These are phyloP conservation scores for Drosophila santomea DNA, from an alignment of 1,140 invertebrate genomes.

Conservation along the genomic window DNA sequence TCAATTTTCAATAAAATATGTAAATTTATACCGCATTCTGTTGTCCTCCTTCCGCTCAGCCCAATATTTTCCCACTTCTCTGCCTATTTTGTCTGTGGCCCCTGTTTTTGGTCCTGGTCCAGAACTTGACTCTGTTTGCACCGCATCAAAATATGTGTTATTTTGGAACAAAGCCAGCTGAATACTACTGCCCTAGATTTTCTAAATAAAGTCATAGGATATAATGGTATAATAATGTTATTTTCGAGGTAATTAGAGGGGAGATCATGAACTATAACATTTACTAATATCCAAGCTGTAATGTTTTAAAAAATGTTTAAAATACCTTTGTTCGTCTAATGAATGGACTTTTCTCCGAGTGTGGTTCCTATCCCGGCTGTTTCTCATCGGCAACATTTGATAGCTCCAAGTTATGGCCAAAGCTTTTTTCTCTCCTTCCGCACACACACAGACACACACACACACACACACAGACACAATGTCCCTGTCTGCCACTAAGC, in stretches of 20 bases:
- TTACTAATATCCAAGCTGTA: too few relatives aligned
- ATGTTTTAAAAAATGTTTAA: too few relatives aligned
- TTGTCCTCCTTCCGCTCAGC: conserved; percentile 46
- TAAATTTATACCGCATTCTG: conserved; percentile 79
- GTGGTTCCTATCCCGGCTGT: conserved; percentile 51
- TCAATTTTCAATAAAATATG: conserved; percentile 83
- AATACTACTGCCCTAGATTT: too few relatives aligned
- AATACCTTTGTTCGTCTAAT: too few relatives aligned
- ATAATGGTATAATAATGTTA: too few relatives aligned
- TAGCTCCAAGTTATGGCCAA: conserved; percentile 73
- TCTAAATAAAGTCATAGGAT: too few relatives aligned
- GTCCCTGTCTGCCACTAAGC: conserved; percentile 50
- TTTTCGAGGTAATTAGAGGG: too few relatives aligned
- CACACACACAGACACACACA: conserved; percentile 1
- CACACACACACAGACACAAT: conserved; percentile 2
- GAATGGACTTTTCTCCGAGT: conserved; percentile 9
- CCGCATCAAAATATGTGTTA: neutral
- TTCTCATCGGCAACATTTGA: conserved; percentile 73
- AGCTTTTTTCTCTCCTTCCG: neutral
- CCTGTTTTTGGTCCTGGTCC: conserved; percentile 18
- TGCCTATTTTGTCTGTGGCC: conserved; percentile 16
- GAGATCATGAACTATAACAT: too few relatives aligned
- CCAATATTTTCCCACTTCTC: conserved; percentile 22
- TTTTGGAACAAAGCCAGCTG: neutral
- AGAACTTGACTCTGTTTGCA: conserved; percentile 11